Base-by-base conservation (phyloP, 2,797 vertebrate species). In the Sebastes reedi region DNA sequence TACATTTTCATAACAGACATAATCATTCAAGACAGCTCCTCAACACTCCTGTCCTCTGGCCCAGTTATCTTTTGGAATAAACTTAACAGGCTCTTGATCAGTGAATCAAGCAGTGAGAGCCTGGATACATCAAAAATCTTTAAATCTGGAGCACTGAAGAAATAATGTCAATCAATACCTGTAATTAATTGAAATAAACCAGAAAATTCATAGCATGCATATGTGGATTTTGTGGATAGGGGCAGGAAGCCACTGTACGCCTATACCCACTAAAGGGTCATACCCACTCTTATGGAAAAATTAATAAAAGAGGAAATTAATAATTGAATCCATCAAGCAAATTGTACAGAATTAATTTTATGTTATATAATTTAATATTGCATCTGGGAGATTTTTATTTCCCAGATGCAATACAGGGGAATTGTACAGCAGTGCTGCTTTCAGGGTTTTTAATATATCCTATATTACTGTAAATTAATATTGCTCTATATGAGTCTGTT, bases 31-130 rank as follows among this genome's bases (percentile, higher is more conserved):
- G 39, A 30, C 36, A 50, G 3, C 18, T 68, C 27, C 4, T 58
- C 29, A 22, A 24, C 10, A 42, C 27, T 22, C 9, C 8, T 29
- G n/a, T 60, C 32, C 59, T 69, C 22, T 61, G 46, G 30, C 18
- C 12, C 7, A 25, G 32, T 22, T 46, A 67, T 29, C 52, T 55
- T 75, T 32, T 68, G 25, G 58, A 71, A 73, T 74, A 30, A 64
- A 76, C 24, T 10, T 64, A 70, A 62, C 36, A 54, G 34, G 20
- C 46, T 69, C 10, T 52, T 84, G 42, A 52, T 73, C 34, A 75
- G 25, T 78, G 52, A 77, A 78, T 54, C 6, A 29, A 29, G 39
- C 5, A 55, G 6, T 46, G 5, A 9, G 6, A 69, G 54, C 14
- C 20, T 24, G 50, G 7, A 24, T 64, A 22, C 59, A 62, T 50